Evolutionary conservation across 2,113 vertebrate genomes (phyloP), one percentile per base, ranked within the genome.

Genomic region (Otus sunia): DNA sequence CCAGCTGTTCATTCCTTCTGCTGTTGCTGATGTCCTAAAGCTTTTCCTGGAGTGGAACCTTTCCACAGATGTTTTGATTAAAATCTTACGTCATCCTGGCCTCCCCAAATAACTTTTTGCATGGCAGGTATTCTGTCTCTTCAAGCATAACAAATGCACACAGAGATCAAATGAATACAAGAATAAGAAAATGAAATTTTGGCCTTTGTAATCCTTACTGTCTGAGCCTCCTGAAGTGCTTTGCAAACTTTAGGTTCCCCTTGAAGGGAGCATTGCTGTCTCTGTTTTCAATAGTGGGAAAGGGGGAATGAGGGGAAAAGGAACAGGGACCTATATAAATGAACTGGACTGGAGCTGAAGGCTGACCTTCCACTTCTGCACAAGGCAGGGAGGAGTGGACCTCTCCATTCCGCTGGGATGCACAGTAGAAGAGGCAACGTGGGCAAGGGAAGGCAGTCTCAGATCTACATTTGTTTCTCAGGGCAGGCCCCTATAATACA

Each of bases 1-100:
- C 15, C 30, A 66, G 30, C 19, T 3, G 3, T 79, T 89, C 55
- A 21, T 88, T 96, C 88, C 86, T 95, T 85, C 60, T 94, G 74
- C 36, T 93, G 83, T n/a, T 88, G 69, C 73, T 96, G 89, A 77
- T 88, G 50, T 39, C 63, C 76, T 53, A 63, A 29, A 90, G 86
- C 43, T 91, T 83, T 90, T 92, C 66, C 60, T 86, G 80, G 91
- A 39, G 45, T 36, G 32, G 62, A 96, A 69, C 10, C 12, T 92
- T 69, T 94, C 92, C 82, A 78, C 9, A 80, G 88, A 58, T 55
- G 34, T 94, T 92, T 64, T 78, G 45, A 88, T 94, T 83, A 74
- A 76, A 95, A 82, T 84, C 71, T 81, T 73, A 17, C 17, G 50
- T 88, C 53, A 66, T 77, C 75, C 64, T 90, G 74, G 55, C 43